These are phyloP conservation scores for Drosophila pruinosa DNA, from an alignment of 1,140 invertebrate species.

Conservation along the genomic window DNA sequence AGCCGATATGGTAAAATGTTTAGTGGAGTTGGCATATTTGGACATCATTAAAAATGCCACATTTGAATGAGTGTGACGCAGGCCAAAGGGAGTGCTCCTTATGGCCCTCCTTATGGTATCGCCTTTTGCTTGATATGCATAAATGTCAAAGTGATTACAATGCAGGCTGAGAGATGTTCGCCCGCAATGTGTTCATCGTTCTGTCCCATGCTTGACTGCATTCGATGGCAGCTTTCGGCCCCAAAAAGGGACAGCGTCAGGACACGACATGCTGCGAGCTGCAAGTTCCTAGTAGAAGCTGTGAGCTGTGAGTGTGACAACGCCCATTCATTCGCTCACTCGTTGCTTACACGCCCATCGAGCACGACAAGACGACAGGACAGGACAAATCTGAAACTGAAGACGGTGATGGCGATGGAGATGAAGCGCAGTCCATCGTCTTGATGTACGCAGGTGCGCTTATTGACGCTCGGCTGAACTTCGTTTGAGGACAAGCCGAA, in stretches of 20 bases:
- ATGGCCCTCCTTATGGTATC: slow-evolving; percentile 17
- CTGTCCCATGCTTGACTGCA: slow-evolving; percentile 66
- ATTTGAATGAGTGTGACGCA: slow-evolving; percentile 57
- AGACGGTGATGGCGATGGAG: background rate
- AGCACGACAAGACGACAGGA: slow-evolving; percentile 55
- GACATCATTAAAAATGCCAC: slow-evolving; percentile 78
- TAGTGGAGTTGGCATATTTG: slow-evolving; percentile 57
- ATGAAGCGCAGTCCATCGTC: slow-evolving; percentile 37
- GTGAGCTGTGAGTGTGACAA: slow-evolving; percentile 52
- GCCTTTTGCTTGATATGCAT: slow-evolving; percentile 76
- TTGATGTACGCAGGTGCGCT: slow-evolving; percentile 76
- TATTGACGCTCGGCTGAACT: slow-evolving; percentile 72
- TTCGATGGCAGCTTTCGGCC: slow-evolving; percentile 19
- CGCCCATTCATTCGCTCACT: slow-evolving; percentile 71
- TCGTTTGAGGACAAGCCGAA: slow-evolving; percentile 73
- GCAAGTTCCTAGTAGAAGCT: slow-evolving; percentile 30
- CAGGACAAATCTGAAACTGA: background rate
- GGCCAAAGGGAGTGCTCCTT: background rate
- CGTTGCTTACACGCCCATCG: slow-evolving; percentile 76
- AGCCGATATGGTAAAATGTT: slow-evolving; percentile 37
- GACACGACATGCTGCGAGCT: slow-evolving; percentile 10
- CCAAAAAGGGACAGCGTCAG: slow-evolving; percentile 29
- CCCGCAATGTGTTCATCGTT: slow-evolving; percentile 77
- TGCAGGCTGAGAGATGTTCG: slow-evolving; percentile 36
- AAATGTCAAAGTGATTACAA: slow-evolving; percentile 82